Conservation (phyloP, 2,113 vertebrate species). For the Centropristis striata region DNA sequence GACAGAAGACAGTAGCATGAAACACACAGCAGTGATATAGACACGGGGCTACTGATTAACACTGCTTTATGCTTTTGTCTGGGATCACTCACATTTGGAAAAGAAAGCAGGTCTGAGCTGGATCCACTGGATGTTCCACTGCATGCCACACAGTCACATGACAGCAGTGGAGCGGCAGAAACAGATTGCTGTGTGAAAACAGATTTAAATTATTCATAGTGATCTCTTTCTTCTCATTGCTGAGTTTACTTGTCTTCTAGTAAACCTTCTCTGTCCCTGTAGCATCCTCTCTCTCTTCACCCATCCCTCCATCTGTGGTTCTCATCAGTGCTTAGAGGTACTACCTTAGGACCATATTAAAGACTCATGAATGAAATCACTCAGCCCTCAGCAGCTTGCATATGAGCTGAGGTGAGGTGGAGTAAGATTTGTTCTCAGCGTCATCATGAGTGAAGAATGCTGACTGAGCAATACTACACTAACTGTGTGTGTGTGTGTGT, state of each 20-base stretch:
- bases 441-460: background rate
- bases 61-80: background rate
- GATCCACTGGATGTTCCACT: background rate
- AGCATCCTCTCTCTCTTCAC: background rate
- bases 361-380: background rate
- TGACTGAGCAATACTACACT: conserved; percentile 1
- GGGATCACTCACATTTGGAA: background rate
- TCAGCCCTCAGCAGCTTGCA: background rate
- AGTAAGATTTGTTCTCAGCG: background rate
- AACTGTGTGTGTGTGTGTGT: background rate
- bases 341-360: background rate
- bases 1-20: background rate
- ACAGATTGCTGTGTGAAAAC: conserved; percentile 40
- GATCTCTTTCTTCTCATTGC: conserved; percentile 13
- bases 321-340: background rate
- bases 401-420: background rate
- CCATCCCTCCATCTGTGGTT: background rate
- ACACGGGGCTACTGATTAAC: background rate
- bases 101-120: background rate
- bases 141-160: background rate
- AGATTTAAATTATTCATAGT: conserved; percentile 42
- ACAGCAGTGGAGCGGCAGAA: conserved; percentile 4
- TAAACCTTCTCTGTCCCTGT: background rate
- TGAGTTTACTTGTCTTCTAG: background rate
- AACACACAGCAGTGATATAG: background rate